Evolutionary conservation across 1,140 invertebrate genomes (phyloP).

Genomic region (Choristoneura fumiferana): DNA sequence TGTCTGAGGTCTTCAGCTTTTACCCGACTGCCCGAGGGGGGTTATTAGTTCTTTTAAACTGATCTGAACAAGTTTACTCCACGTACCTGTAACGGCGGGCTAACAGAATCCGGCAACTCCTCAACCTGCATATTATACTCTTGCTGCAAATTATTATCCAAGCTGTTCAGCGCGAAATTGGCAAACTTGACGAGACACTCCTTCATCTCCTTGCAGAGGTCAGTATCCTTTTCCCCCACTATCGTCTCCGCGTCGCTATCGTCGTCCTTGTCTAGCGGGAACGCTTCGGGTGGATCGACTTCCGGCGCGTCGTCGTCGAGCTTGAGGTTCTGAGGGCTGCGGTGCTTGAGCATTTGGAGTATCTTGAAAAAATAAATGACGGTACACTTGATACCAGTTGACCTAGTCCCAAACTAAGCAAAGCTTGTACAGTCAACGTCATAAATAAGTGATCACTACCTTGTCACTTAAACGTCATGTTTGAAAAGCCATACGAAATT

Average conservation of each 20-base stretch:
- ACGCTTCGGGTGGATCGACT: constrained; percentile 61
- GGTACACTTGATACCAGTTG: no score
- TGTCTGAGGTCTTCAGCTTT: no score
- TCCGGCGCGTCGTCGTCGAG: constrained; percentile 40
- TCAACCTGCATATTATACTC: constrained; percentile 27
- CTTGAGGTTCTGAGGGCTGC: constrained; percentile 35
- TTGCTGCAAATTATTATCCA: constrained; percentile 31
- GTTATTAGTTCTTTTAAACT: no score
- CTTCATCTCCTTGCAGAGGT: constrained; percentile 65
- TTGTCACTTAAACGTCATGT: no score
- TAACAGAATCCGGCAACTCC: constrained; percentile 58
- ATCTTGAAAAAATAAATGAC: constrained; percentile 34
- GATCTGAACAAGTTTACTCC: no score
- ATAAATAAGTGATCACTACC: no score
- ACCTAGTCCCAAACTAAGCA: no score
- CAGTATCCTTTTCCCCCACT: constrained; percentile 59
- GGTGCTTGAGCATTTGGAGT: constrained; percentile 62
- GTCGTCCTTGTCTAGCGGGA: constrained; percentile 56
- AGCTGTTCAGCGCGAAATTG: constrained; percentile 52
- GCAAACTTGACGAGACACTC: constrained; percentile 66
- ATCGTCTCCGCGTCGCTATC: constrained; percentile 64
- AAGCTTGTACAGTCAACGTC: no score
- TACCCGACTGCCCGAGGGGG: no score
- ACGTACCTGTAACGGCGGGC: constrained; percentile 50
- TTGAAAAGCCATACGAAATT: no score